Evolutionary conservation across 2,888 invertebrate species (phyloP).

Genomic region (Caenorhabditis panamensis): DNA sequence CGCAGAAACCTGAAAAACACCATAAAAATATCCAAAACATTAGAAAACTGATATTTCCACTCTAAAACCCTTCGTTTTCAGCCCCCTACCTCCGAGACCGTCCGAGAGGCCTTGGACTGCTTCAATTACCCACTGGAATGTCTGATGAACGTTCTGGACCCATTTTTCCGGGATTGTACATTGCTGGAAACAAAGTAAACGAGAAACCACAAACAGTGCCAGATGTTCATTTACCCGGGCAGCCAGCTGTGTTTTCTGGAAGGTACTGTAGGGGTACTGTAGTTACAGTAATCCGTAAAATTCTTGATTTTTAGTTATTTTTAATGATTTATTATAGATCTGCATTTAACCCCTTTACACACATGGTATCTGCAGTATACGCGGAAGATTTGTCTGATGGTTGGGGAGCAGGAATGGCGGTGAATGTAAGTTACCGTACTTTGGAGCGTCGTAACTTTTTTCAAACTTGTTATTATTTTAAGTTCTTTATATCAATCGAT

Average conservation of each 20-base stretch:
- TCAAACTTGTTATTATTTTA: background rate
- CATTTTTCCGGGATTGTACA: slow-evolving; percentile 74
- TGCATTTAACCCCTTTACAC: slow-evolving; percentile 77
- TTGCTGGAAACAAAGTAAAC: slow-evolving; percentile 75
- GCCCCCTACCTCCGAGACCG: slow-evolving; percentile 73
- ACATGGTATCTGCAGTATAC: slow-evolving; percentile 73
- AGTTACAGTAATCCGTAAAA: background rate
- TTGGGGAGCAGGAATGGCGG: slow-evolving; percentile 77
- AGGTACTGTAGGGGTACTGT: slow-evolving; percentile 49
- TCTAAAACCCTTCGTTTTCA: slow-evolving; percentile 31
- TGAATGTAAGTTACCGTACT: slow-evolving; percentile 63
- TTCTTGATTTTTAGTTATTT: no score
- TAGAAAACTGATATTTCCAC: no score
- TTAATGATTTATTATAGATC: slow-evolving; percentile 48
- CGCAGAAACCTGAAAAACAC: no score
- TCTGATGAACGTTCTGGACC: slow-evolving; percentile 74
- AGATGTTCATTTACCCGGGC: slow-evolving; percentile 75
- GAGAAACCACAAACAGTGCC: slow-evolving; percentile 73
- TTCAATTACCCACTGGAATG: slow-evolving; percentile 76
- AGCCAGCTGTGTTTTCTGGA: slow-evolving; percentile 72
- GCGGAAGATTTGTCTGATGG: slow-evolving; percentile 77
- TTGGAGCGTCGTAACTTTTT: background rate
- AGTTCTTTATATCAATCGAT: no score
- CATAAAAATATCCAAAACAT: background rate
- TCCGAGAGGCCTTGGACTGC: slow-evolving; percentile 73